phyloP scores from a whole-genome alignment of 2,888 invertebrate species.

The Heteromurus nitidus region DNA sequence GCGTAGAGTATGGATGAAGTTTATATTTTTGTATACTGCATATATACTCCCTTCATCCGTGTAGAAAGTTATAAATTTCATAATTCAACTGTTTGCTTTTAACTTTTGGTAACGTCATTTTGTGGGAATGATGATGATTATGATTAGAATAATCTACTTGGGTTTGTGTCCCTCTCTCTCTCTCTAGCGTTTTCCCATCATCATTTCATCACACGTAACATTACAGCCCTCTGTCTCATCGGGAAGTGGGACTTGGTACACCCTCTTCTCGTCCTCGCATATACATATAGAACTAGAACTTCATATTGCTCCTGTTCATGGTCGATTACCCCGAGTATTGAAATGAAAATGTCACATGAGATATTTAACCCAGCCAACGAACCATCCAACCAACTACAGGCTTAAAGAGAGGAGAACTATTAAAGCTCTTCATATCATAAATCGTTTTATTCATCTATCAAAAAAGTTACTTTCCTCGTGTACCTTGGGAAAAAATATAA shows the following conservation, averaged over 20 bases:
- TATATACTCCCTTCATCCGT: too few species aligned
- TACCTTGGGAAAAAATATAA: too few species aligned
- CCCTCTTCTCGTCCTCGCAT: constrained; percentile 2
- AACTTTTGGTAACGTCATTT: not conserved
- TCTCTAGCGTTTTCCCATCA: too few species aligned
- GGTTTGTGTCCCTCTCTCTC: constrained; percentile 7
- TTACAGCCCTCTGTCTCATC: not conserved
- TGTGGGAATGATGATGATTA: constrained; percentile 29
- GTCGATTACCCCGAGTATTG: constrained; percentile 73
- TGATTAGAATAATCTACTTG: constrained; percentile 40
- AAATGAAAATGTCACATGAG: constrained; percentile 74
- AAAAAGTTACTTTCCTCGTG: constrained; percentile 24
- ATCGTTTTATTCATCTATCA: constrained; percentile 53
- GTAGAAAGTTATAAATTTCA: too few species aligned
- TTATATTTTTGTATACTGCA: too few species aligned
- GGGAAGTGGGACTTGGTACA: not conserved
- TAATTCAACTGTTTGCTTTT: constrained; percentile 1
- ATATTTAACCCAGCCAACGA: constrained; percentile 55
- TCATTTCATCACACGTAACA: constrained; percentile 7
- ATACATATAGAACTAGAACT: not conserved
- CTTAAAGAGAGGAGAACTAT: constrained; percentile 42
- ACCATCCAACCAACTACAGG: constrained; percentile 43
- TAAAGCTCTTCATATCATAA: constrained; percentile 41
- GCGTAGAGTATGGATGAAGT: too few species aligned
- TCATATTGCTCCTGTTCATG: constrained; percentile 64